Evolutionary conservation across 2,113 vertebrate species (phyloP).

Genomic region (rat (Rattus norvegicus)): DNA sequence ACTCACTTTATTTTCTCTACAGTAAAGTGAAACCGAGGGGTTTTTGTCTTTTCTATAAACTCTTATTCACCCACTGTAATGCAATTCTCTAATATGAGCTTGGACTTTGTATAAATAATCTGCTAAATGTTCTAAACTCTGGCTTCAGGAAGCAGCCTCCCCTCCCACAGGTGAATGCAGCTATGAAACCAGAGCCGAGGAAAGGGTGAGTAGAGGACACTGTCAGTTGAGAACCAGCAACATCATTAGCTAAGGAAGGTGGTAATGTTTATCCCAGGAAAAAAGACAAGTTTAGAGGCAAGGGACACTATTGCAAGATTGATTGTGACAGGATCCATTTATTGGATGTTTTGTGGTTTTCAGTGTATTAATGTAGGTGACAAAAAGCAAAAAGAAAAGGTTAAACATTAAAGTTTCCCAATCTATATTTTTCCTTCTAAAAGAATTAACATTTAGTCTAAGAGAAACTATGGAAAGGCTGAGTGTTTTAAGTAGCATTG

Average conservation of each 20-base stretch:
- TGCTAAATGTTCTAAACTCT: not conserved
- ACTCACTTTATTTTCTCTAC: constrained; percentile 14
- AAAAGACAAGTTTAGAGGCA: not conserved
- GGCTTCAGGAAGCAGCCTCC: not conserved
- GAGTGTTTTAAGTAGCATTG: not conserved
- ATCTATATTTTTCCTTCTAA: not conserved
- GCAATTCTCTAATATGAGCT: not conserved
- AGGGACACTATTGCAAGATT: not conserved
- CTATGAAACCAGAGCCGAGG: rapidly evolving
- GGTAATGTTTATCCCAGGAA: not conserved
- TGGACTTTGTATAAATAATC: not conserved
- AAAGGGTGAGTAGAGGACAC: not conserved
- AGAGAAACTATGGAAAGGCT: not conserved
- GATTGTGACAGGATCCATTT: not conserved
- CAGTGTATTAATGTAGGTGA: not conserved
- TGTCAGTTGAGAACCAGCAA: not conserved
- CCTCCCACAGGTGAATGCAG: not conserved
- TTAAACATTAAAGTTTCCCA: not conserved
- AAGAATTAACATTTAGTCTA: not conserved
- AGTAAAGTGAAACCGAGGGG: not conserved
- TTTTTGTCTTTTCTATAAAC: not conserved
- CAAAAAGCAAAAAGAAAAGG: not conserved
- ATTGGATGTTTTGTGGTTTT: not conserved
- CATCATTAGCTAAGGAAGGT: not conserved
- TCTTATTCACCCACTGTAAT: not conserved